Conservation (phyloP, 2,113 vertebrate species). For the Pelecanoides urinatrix region DNA sequence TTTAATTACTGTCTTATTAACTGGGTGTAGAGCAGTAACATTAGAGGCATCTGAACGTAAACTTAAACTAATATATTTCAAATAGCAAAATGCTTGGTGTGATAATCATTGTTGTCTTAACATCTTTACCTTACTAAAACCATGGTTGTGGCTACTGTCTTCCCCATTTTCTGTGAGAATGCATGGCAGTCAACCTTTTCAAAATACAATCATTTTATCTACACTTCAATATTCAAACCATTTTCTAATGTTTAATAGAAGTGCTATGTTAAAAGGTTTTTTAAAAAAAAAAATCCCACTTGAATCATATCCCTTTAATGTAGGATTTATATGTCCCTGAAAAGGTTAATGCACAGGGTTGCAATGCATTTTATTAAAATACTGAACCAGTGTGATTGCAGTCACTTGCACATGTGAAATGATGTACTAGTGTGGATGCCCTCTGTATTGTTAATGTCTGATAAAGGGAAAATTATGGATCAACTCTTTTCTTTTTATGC, state of each 20-base stretch:
- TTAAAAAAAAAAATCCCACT: too few species aligned
- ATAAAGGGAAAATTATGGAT: background rate
- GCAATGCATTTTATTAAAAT: background rate
- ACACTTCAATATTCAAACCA: background rate
- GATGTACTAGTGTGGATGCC: background rate
- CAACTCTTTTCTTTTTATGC: background rate
- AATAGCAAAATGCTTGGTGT: background rate
- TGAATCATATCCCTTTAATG: background rate
- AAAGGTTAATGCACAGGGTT: background rate
- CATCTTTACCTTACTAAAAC: background rate
- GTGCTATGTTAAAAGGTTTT: background rate
- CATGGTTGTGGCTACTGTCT: background rate
- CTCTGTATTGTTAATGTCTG: background rate
- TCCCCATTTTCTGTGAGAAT: background rate
- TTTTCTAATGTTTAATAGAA: background rate
- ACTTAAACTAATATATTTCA: background rate
- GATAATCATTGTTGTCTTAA: background rate
- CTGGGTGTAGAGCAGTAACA: background rate
- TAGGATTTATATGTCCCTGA: background rate
- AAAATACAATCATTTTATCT: background rate
- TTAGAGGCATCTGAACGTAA: background rate
- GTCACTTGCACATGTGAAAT: background rate
- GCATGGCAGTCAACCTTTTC: background rate
- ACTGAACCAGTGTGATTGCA: background rate
- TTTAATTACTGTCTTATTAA: background rate